Evolutionary conservation across 2,113 vertebrate genomes (phyloP).

Genomic region (Peromyscus californicus): DNA sequence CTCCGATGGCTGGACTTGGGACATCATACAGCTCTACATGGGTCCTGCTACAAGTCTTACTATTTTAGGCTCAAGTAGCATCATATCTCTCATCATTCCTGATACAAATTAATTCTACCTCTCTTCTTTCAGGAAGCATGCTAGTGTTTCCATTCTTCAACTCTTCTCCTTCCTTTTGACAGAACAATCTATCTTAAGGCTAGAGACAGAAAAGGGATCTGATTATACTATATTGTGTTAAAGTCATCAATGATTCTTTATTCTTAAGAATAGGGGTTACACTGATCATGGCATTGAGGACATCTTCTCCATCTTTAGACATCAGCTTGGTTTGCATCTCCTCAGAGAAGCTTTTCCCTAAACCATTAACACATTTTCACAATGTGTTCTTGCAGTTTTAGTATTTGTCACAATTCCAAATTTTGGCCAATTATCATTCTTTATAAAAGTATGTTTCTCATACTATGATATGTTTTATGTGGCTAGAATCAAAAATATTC

Average conservation of each 20-base stretch:
- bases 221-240: background rate
- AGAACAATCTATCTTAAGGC: conserved; percentile 25
- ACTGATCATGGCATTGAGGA: background rate
- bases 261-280: conserved; percentile 7
- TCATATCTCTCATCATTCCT: background rate
- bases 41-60: background rate
- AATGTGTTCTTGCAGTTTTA: background rate
- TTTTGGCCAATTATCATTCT: background rate
- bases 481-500: background rate
- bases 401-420: background rate
- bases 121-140: background rate
- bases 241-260: conserved; percentile 3
- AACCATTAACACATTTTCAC: background rate
- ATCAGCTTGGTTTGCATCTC: background rate
- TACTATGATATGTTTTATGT: background rate
- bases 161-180: background rate
- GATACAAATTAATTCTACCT: conserved; percentile 35
- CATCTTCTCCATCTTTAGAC: background rate
- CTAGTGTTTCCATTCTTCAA: conserved; percentile 20
- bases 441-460: background rate
- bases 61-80: background rate
- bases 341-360: background rate
- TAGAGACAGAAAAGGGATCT: background rate
- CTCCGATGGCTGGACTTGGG: background rate
- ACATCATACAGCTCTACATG: background rate